Evolutionary conservation across 2,888 invertebrate species (phyloP).

Genomic region (Hyposoter dolosus): DNA sequence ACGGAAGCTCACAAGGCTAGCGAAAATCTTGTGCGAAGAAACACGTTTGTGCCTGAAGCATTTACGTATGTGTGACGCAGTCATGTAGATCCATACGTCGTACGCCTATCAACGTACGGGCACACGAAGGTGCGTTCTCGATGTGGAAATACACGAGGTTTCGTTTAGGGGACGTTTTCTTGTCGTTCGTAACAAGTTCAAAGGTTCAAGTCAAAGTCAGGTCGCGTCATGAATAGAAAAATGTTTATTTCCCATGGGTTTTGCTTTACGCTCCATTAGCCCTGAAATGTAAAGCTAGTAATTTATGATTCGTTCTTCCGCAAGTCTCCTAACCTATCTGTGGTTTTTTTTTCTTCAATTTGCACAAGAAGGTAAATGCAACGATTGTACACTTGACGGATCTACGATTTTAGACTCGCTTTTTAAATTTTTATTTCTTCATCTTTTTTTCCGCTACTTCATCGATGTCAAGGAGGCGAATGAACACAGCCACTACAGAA

Average conservation of each 20-base stretch:
- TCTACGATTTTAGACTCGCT: neutral
- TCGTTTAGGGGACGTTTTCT: neutral
- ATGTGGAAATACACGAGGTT: slow-evolving; percentile 54
- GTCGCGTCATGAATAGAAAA: neutral
- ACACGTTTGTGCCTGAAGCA: neutral
- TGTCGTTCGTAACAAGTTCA: slow-evolving; percentile 23
- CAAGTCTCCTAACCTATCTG: no score
- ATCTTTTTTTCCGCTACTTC: neutral
- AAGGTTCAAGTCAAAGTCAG: neutral
- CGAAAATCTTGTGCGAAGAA: slow-evolving; percentile 10
- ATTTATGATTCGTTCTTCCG: neutral
- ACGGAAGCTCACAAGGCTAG: slow-evolving; percentile 10
- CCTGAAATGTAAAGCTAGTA: neutral
- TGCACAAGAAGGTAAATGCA: neutral
- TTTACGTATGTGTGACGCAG: neutral
- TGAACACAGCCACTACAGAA: neutral
- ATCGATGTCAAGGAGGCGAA: neutral
- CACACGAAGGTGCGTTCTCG: slow-evolving; percentile 5
- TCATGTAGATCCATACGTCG: slow-evolving; percentile 7
- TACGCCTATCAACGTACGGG: neutral
- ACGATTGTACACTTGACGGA: neutral
- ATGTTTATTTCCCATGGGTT: neutral
- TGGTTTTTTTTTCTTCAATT: neutral
- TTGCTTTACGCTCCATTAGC: neutral
- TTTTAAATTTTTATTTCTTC: neutral